These are phyloP conservation scores for Heliocidaris tuberculata DNA, from an alignment of 35 echinoderm and acorn worm species.

Conservation along the genomic window DNA sequence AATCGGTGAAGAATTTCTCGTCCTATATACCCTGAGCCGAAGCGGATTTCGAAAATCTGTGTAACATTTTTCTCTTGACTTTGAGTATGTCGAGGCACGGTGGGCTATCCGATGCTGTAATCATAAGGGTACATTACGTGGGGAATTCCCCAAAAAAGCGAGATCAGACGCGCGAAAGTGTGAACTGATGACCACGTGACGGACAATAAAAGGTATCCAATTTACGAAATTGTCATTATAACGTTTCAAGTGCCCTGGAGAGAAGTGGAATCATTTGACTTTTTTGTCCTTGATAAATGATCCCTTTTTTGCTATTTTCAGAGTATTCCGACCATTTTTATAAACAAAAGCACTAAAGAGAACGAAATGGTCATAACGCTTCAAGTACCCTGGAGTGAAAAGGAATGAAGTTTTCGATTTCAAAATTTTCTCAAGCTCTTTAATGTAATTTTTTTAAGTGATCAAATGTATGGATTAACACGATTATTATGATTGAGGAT, in stretches of 20 bases:
- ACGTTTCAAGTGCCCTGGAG: not conserved
- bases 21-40: not conserved
- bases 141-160: not conserved
- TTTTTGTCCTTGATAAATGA: not conserved
- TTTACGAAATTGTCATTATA: no score
- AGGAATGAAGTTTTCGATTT: no score
- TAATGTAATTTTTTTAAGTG: not conserved
- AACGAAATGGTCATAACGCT: no score
- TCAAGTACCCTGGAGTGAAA: no score
- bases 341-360: not conserved
- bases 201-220: no score
- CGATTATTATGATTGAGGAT: no score
- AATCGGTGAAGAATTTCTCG: not conserved
- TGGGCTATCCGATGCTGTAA: not conserved
- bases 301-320: not conserved
- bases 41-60: not conserved
- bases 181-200: no score
- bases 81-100: not conserved
- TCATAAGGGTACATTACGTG: not conserved
- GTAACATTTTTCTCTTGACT: not conserved
- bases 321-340: not conserved
- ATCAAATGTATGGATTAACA: not conserved
- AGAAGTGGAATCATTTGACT: not conserved
- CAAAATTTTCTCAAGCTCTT: no score
- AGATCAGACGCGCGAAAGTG: not conserved